These are phyloP conservation scores for Cryptocephalus moraei DNA, from an alignment of 2,888 invertebrate genomes.

Conservation along the genomic window DNA sequence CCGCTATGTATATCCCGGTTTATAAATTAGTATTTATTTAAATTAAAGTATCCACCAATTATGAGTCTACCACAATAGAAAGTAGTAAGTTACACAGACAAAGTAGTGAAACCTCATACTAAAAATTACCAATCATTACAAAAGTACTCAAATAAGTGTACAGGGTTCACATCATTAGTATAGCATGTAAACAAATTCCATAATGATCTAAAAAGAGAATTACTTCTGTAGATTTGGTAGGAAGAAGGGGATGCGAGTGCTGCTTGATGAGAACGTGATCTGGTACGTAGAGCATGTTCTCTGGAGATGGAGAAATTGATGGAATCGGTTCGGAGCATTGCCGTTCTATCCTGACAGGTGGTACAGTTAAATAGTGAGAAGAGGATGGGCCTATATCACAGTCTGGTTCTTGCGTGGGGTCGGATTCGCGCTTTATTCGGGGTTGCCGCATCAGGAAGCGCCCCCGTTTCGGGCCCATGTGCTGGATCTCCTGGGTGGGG, in stretches of 20 bases:
- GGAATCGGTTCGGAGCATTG: constrained; percentile 53
- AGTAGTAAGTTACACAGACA: too few species aligned
- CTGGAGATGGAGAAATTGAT: constrained; percentile 39
- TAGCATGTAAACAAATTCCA: too few species aligned
- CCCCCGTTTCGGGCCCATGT: constrained; percentile 50
- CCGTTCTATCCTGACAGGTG: constrained; percentile 43
- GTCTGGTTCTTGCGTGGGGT: constrained; percentile 38
- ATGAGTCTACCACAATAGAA: too few species aligned
- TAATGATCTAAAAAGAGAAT: background rate
- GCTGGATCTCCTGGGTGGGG: constrained; percentile 19
- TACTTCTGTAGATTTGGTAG: constrained; percentile 42
- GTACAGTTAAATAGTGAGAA: constrained; percentile 38
- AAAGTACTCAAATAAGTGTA: too few species aligned
- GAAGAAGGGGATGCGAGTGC: constrained; percentile 54
- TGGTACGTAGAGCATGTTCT: constrained; percentile 47
- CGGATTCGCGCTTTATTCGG: constrained; percentile 54
- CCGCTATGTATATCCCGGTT: too few species aligned
- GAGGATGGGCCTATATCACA: constrained; percentile 26
- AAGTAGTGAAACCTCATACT: too few species aligned
- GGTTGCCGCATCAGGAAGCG: constrained; percentile 57
- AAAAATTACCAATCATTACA: too few species aligned
- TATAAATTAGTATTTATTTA: too few species aligned
- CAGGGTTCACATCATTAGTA: too few species aligned
- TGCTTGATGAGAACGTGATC: constrained; percentile 52
- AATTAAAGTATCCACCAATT: too few species aligned